phyloP scores from a whole-genome alignment of 2,797 vertebrate species.

The Yasuhikotakia modesta region DNA sequence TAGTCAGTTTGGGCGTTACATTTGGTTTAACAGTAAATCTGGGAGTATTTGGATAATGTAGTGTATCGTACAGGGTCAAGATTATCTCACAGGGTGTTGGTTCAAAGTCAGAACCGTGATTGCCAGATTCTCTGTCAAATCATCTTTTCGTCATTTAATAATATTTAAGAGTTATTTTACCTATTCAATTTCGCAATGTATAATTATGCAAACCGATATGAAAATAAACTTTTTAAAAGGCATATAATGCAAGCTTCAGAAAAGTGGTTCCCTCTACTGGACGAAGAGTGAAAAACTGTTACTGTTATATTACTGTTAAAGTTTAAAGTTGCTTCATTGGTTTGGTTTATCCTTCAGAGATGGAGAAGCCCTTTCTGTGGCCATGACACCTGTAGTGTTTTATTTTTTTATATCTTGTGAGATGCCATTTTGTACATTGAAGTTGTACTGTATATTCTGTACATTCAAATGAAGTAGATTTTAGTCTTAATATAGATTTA shows the following conservation, averaged over 20 bases:
- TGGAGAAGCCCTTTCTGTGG: not conserved
- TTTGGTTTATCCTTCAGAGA: not conserved
- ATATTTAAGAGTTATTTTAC: conserved; percentile 6
- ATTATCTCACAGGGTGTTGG: conserved; percentile 7
- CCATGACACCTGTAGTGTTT: conserved; percentile 7
- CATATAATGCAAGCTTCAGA: not conserved
- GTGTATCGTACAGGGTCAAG: not conserved
- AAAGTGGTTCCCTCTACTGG: conserved; percentile 18
- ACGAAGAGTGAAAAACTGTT: conserved; percentile 2
- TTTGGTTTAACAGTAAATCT: not conserved
- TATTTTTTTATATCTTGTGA: not conserved
- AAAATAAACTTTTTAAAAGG: not conserved
- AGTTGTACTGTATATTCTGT: conserved; percentile 20
- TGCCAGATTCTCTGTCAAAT: not conserved
- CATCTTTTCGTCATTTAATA: not conserved
- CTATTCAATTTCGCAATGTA: not conserved
- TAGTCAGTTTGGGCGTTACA: not conserved
- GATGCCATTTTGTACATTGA: conserved; percentile 17
- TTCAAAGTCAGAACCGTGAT: not conserved
- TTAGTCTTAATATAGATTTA: conserved; percentile 24
- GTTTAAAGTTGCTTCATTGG: not conserved
- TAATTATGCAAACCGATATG: not conserved
- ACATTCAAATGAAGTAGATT: conserved; percentile 6
- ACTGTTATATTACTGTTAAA: conserved; percentile 2
- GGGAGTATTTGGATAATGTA: not conserved